Evolutionary conservation across 2,113 vertebrate genomes (phyloP), one percentile per base, ranked within the genome.

Genomic region (Lichenostomus cassidix): DNA sequence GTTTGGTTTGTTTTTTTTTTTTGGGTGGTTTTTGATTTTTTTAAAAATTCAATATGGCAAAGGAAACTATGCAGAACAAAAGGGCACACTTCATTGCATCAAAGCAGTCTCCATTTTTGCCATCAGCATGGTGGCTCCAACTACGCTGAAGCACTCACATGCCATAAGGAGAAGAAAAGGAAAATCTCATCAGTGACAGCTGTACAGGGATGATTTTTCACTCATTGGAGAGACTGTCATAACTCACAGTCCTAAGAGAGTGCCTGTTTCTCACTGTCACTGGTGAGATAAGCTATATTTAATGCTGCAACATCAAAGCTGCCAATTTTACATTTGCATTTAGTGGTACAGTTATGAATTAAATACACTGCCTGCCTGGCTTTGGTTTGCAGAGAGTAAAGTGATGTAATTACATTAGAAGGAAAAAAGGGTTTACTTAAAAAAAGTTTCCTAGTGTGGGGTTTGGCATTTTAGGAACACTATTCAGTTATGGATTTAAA

Each of bases 231-330:
- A 92, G 90, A 64, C 96, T 98, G 97, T 97, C 95, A 96, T 95
- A 96, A 94, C 89, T 92, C 90, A 60, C 4, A 81, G 96, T 97
- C 97, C 96, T 97, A 60, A 80, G 96, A 97, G 96, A 97, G 85
- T 83, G 83, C 90, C 96, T 96, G 94, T 97, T 96, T 96, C 93
- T 97, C 94, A 87, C 94, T 96, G 96, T 97, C 96, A 92, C 23
- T 50, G 62, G 93, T 95, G 95, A 97, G 97, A 97, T 97, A 94
- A 97, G 95, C 94, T 95, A 81, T 95, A 95, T 94, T 76, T 86
- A 91, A 90, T 49, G 91, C 88, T 85, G 78, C 68, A 84, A 59
- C 28, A 74, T 95, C 95, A 95, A 75, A 88, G 92, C 96, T 96
- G 95, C 96, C 97, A 97, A 77, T 78, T 96, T 94, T 92, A 65